Evolutionary conservation across 2,797 vertebrate species (phyloP), one percentile per base, ranked within the genome.

Genomic region (Menidia menidia): DNA sequence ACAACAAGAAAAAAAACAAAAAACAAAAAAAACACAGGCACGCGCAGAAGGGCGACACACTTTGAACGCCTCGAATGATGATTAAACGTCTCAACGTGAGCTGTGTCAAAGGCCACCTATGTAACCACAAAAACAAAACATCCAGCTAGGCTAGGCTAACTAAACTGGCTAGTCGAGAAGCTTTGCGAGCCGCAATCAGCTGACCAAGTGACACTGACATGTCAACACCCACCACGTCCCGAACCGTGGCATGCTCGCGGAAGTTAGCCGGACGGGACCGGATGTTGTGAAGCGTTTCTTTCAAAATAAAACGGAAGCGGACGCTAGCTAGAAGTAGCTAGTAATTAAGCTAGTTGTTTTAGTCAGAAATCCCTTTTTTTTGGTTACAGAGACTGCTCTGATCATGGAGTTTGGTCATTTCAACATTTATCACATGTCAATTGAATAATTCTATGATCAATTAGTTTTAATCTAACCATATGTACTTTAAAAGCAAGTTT

Each of bases 181-280:
- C 76, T 82, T 82, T 66, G 68, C 77, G 78, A 85, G 30, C 83
- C 69, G 86, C 90, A 81, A 90, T 92, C 92, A 93, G 92, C 89
- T 92, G 91, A 93, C 91, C 82, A 30, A 75, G 66, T 85, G 88
- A 87, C 85, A 87, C 78, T 68, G 79, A 81, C 88, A 60, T 76
- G 83, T 88, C 83, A 82, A 87, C 84, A 81, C 82, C 89, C 87
- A 80, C 58, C 0, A 5, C 39, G 54, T 33, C 18, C 3, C 59
- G 18, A 43, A 30, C 10, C 19, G 4, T 19, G 4, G 13, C 42
- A 70, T 25, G 68, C 35, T 43, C 4, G 8, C 61, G 9, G 16
- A 2, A 25, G 53, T n/a, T n/a, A 75, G 65, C 57, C 1, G 0
- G 7, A 1, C 11, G 3, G 8, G 0, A 25, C 52, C 70, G 66